A percentile compares a stretch with the other conserved stretches of the same genome.
Evolutionary conservation across 2,888 invertebrate genomes (phyloP).

Genomic region (Thysanoteuthis rhombus): DNA sequence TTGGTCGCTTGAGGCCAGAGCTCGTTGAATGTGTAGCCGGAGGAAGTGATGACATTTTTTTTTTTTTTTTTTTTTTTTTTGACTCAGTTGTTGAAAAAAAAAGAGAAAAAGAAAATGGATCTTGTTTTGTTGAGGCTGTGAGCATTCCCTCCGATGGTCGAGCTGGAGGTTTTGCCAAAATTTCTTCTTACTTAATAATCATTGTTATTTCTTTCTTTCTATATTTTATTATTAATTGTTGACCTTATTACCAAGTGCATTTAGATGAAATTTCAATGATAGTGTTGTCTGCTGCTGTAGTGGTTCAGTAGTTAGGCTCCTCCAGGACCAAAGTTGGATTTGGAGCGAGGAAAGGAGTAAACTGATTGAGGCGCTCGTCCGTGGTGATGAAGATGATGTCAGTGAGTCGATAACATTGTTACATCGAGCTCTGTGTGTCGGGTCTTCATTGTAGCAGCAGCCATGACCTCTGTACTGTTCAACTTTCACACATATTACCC

Average conservation of each 20-base stretch:
- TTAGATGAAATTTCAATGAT: neutral
- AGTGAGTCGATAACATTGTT: neutral
- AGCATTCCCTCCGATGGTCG: neutral
- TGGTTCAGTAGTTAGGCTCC: neutral
- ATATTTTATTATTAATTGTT: neutral
- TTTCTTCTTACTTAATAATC: neutral
- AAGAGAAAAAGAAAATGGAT: neutral
- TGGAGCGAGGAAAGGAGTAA: no score
- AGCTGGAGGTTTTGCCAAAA: neutral
- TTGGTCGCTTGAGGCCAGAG: neutral
- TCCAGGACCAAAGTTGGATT: neutral
- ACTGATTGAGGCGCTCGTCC: neutral
- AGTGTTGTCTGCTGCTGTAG: no score
- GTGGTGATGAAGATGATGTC: neutral
- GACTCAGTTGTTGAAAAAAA: neutral
- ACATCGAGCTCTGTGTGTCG: no score
- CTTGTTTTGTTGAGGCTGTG: neutral
- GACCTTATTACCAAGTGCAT: neutral
- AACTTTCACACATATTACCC: no score
- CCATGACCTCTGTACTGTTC: neutral
- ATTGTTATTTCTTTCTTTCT: neutral
- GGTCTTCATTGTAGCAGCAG: neutral
- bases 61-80: neutral
- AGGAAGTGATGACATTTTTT: neutral
- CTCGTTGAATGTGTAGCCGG: neutral